phyloP scores from a whole-genome alignment of 1,140 invertebrate genomes.

The Caerostris extrusa region DNA sequence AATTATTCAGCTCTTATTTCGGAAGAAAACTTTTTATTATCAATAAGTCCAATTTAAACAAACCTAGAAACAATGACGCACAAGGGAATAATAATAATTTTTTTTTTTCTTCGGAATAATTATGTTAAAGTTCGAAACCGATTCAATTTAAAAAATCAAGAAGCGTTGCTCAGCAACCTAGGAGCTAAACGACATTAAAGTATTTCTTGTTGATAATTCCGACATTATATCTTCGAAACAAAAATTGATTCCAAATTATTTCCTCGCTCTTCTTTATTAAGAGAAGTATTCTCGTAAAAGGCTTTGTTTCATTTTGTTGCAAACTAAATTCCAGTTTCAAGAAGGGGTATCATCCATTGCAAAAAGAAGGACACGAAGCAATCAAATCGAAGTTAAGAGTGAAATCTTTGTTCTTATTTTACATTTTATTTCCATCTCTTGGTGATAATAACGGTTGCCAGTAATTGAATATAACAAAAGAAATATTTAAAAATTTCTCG shows the following conservation, averaged over 20 bases:
- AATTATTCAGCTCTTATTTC: neutral
- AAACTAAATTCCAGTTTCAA: neutral
- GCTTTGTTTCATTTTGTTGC: constrained; percentile 22
- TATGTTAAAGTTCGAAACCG: neutral
- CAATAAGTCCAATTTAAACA: neutral
- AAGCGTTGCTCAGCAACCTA: constrained; percentile 12
- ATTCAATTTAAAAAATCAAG: constrained; percentile 37
- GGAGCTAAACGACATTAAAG: constrained; percentile 27
- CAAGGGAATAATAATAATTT: neutral
- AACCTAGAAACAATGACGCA: neutral
- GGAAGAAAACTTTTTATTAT: neutral
- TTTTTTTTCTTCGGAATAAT: neutral
- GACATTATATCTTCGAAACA: constrained; percentile 24
- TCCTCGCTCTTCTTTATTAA: constrained; percentile 36
- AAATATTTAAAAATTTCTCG: neutral
- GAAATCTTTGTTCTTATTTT: neutral
- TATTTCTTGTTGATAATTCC: constrained; percentile 32
- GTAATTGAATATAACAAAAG: constrained; percentile 41
- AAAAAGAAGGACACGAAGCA: neutral
- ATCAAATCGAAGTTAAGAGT: constrained; percentile 58
- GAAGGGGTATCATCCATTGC: neutral
- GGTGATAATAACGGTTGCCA: constrained; percentile 48
- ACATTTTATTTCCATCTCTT: neutral
- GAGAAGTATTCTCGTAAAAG: neutral
- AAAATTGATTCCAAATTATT: constrained; percentile 64